Evolutionary conservation across 1,140 invertebrate species (phyloP), one percentile per base, ranked within the genome.

Genomic region (Platyura marginata): DNA sequence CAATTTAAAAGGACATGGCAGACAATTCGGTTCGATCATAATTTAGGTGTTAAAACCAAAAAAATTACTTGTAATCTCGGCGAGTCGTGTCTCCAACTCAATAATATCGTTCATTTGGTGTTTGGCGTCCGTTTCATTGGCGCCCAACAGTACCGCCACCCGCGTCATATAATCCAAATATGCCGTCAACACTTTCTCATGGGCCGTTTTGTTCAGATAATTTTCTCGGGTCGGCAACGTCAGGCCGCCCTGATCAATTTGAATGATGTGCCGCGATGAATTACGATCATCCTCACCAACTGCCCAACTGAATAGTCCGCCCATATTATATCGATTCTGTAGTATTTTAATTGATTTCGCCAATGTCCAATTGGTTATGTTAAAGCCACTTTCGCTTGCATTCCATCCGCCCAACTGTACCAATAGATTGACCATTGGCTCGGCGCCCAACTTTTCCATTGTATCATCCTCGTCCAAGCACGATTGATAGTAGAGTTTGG

Each of bases 281-380:
- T 96, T 93, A 50, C 79, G 75, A 53, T 95, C 90, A 57, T 97
- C 90, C 59, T 93, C 90, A 4, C 81, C 84, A 0, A 96, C 88
- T 15, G 75, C 81, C 79, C 90, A 90, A 25, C 77, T 74, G 58
- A 97, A 95, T 2, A 96, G 62, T 19, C 87, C 89, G 2, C 81
- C 83, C 54, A 91, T 78, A 54, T 86, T 87, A 57, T 86, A 90
- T 32, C 69, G 72, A 61, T 90, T 90, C 56, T 94, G 88, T 21
- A 92, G 60, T 22, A 75, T 67, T 51, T 91, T 78, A 40, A 94
- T 63, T 2, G 77, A 71, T 2, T 65, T 68, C 51, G 92, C 86
- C 39, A 94, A 62, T 18, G 74, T 71, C 78, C 82, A 95, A 21
- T 69, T 64, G n/a, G 52, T 49, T 1, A 75, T 54, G 50, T 77